Base-by-base conservation (phyloP, 2,797 vertebrate genomes). In the Poeciliopsis infans region DNA sequence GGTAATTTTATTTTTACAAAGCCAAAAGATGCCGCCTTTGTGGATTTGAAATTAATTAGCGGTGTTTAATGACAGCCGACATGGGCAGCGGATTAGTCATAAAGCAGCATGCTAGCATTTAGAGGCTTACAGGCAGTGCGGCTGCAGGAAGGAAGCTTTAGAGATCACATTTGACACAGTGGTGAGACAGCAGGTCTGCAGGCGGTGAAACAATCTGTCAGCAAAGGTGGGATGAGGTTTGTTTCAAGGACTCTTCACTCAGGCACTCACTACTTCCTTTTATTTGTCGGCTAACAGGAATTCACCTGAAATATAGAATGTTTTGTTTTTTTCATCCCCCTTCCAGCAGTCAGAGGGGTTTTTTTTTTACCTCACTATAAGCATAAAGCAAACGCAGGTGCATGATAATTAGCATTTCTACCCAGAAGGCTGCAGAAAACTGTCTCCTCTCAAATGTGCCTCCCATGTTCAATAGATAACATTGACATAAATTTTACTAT, bases 91-190 rank as follows among this genome's bases (percentile, higher is more conserved):
- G 76, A 85, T 85, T 84, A 78, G 84, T 89, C 79, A 72, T 79
- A n/a, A 57, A 81, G 82, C 87, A 86, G 82, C 82, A 78, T 79
- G 87, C 77, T 69, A 43, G 68, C 71, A 51, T 82, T 91, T 79
- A 85, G 78, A 81, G 45, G 73, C 83, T 78, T 43, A 78, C 76
- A 73, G 72, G 80, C 64, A 55, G 77, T n/a, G 83, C 74, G 33
- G 66, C 79, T 83, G 83, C 76, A 69, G 84, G 88, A 86, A 88
- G 80, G 75, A 73, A 79, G 78, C 80, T 7, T 80, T 87, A 79
- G 81, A 88, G 85, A 86, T 81, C 73, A 75, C 82, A 75, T 84
- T 90, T 91, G 87, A 93, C 91, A 92, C 89, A 79, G 91, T 75
- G 49, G 82, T 73, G 85, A 87, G 91, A 88, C 91, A 89, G 77